phyloP scores from a whole-genome alignment of 1,140 invertebrate genomes.

The Aphis gossypii region DNA sequence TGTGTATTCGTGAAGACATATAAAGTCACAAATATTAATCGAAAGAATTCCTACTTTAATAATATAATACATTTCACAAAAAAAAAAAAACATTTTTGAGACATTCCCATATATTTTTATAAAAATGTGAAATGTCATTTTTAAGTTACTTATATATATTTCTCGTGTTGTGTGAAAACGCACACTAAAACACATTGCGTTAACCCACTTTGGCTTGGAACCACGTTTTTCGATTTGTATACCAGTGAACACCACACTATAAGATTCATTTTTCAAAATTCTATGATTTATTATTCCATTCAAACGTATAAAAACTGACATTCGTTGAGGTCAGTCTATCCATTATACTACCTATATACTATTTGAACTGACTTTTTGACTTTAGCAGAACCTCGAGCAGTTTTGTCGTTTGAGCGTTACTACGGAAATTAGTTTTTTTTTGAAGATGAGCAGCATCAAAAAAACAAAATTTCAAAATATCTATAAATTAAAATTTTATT shows the following conservation, averaged over 20 bases:
- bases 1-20: background rate
- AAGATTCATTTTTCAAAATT: conserved; percentile 3
- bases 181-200: background rate
- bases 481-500: background rate
- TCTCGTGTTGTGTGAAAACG: background rate
- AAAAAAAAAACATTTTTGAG: background rate
- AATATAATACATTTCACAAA: background rate
- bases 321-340: conserved; percentile 10
- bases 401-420: background rate
- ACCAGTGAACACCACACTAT: background rate
- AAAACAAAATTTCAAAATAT: background rate
- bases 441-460: background rate
- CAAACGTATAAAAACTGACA: background rate
- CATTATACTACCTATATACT: background rate
- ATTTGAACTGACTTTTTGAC: background rate
- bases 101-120: background rate
- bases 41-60: background rate
- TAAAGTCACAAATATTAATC: background rate
- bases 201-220: background rate
- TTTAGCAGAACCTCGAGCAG: background rate
- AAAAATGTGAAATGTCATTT: background rate
- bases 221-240: conserved; percentile 2
- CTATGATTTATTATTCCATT: background rate
- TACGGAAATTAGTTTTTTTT: background rate
- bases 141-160: background rate